A percentile compares a stretch with the other conserved stretches of the same genome.
Conservation (phyloP, 2,113 vertebrate species). For the Suncus etruscus region DNA sequence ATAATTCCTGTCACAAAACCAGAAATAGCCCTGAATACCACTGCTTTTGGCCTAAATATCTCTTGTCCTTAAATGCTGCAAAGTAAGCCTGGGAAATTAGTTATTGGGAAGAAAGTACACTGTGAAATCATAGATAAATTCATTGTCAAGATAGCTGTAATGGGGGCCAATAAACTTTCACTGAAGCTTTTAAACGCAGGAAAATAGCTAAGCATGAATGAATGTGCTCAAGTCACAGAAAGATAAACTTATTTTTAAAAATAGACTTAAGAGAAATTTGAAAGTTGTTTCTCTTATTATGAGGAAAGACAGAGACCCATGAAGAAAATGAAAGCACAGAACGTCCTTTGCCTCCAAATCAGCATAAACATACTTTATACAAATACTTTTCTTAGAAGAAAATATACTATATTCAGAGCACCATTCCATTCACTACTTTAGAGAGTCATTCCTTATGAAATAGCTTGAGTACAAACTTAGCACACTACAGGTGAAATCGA, state of each 20-base stretch:
- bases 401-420: background rate
- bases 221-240: background rate
- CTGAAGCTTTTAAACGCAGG: background rate
- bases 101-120: background rate
- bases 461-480: background rate
- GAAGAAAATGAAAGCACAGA: background rate
- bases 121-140: constrained; percentile 6
- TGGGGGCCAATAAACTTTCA: background rate
- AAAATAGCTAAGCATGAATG: background rate
- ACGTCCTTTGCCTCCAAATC: background rate
- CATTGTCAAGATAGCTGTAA: background rate
- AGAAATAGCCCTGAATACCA: too few species aligned
- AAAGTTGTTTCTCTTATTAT: background rate
- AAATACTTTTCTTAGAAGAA: background rate
- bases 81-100: background rate
- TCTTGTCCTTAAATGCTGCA: too few species aligned
- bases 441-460: background rate
- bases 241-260: constrained; percentile 22
- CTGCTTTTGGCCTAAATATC: too few species aligned
- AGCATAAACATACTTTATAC: background rate
- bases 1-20: too few species aligned
- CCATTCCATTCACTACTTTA: background rate
- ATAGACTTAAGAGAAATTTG: constrained; percentile 22
- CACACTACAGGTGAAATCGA: background rate
- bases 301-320: background rate